A percentile compares a stretch with the other conserved stretches of the same genome.
Evolutionary conservation across 2,113 vertebrate genomes (phyloP).

Genomic region (Callospermophilus lateralis): DNA sequence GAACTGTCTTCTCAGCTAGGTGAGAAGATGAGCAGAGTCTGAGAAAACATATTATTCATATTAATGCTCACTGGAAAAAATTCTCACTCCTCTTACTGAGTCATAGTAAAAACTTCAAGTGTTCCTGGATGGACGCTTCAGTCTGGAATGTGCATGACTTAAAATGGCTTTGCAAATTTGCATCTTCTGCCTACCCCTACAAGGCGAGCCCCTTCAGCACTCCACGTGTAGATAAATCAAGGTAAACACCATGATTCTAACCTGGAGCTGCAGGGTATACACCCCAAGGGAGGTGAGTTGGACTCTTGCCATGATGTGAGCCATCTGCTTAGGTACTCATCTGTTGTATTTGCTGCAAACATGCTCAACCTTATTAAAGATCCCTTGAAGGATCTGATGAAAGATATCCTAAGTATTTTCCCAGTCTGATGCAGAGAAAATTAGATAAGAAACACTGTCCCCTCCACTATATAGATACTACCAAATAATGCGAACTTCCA

Average conservation of each 20-base stretch:
- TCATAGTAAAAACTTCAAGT: background rate
- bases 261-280: background rate
- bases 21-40: background rate
- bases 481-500: background rate
- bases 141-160: background rate
- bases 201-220: constrained; percentile 23
- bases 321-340: constrained; percentile 35
- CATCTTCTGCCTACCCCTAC: background rate
- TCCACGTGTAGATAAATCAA: constrained; percentile 1
- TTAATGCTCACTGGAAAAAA: background rate
- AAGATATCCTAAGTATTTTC: constrained; percentile 51
- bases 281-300: background rate
- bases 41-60: background rate
- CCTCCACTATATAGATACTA: background rate
- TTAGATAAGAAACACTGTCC: constrained; percentile 33
- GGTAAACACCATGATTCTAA: constrained; percentile 42
- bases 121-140: constrained; percentile 19
- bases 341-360: constrained; percentile 60
- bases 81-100: background rate
- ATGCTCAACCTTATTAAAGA: constrained; percentile 55
- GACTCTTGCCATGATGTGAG: background rate
- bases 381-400: constrained; percentile 36
- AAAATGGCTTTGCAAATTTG: constrained; percentile 49
- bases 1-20: constrained; percentile 7
- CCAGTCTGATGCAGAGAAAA: constrained; percentile 16